phyloP scores from a whole-genome alignment of 1,140 invertebrate species.

The Carposina sasakii region DNA sequence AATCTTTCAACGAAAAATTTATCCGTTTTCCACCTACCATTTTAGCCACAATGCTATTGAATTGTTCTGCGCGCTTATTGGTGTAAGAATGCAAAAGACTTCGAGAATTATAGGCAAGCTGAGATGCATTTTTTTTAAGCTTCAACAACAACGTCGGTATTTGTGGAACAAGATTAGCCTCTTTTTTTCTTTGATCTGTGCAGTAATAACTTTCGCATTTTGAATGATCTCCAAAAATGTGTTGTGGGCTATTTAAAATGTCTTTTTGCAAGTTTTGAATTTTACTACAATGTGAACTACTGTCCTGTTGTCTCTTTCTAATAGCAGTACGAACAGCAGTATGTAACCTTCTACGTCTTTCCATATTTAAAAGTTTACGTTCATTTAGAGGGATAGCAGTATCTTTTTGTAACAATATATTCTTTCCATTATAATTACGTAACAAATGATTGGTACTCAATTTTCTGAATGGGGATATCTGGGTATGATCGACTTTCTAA shows the following conservation, averaged over 20 bases:
- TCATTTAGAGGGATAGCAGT: neutral
- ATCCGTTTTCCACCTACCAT: constrained; percentile 28
- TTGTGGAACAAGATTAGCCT: constrained; percentile 26
- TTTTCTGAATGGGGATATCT: constrained; percentile 29
- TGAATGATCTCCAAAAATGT: neutral
- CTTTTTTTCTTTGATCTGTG: too few species aligned
- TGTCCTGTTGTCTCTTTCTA: neutral
- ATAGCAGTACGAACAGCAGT: neutral
- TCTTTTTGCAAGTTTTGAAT: neutral
- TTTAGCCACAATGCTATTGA: constrained; percentile 27
- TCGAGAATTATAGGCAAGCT: constrained; percentile 5
- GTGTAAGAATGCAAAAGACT: constrained; percentile 11
- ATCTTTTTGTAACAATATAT: neutral
- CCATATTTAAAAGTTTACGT: neutral
- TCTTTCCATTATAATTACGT: constrained; percentile 18
- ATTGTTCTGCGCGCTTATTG: constrained; percentile 25
- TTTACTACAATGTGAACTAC: neutral
- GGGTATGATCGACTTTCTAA: constrained; percentile 29
- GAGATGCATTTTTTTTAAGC: constrained; percentile 3
- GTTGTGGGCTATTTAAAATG: neutral
- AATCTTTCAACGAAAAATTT: constrained; percentile 20
- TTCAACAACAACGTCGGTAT: neutral
- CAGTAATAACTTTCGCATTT: neutral
- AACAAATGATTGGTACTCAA: constrained; percentile 40
- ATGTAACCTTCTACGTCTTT: neutral